Evolutionary conservation across 2,797 vertebrate species (phyloP).

Genomic region (Gymnothorax javanicus): DNA sequence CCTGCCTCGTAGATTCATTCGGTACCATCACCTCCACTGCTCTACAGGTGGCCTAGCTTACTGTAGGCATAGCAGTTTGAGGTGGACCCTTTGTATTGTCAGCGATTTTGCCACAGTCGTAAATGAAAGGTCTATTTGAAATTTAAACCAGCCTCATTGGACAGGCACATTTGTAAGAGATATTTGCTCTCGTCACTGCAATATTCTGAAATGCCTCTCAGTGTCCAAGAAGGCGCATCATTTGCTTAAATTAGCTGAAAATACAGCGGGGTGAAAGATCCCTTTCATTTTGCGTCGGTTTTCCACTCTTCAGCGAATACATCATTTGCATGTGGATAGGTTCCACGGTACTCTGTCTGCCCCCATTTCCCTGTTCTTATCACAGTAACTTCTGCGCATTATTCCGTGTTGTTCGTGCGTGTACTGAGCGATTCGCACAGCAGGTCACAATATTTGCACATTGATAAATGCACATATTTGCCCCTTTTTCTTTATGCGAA

Average conservation of each 20-base stretch:
- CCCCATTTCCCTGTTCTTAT: constrained; percentile 8
- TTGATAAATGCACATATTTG: constrained; percentile 32
- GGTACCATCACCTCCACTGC: background rate
- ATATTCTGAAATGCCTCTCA: constrained; percentile 31
- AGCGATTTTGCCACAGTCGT: background rate
- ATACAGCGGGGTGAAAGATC: constrained; percentile 39
- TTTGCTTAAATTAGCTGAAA: constrained; percentile 43
- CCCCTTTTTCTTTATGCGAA: constrained; percentile 17
- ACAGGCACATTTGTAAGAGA: background rate
- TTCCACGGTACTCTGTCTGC: constrained; percentile 18
- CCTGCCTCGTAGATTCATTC: background rate
- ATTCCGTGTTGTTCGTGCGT: constrained; percentile 25
- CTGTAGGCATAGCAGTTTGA: background rate
- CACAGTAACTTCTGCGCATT: constrained; percentile 7
- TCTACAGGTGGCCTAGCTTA: background rate
- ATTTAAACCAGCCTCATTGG: constrained; percentile 16
- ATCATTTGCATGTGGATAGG: constrained; percentile 40
- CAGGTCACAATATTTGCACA: constrained; percentile 24
- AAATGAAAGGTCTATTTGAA: background rate
- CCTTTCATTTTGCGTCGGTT: constrained; percentile 37
- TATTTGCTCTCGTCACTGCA: background rate
- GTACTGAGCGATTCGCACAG: constrained; percentile 22
- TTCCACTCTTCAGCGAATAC: constrained; percentile 36
- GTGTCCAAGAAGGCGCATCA: constrained; percentile 34
- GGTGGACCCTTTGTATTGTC: background rate